Conservation (phyloP, 2,888 invertebrate genomes). For the Drosophila ustulata region DNA sequence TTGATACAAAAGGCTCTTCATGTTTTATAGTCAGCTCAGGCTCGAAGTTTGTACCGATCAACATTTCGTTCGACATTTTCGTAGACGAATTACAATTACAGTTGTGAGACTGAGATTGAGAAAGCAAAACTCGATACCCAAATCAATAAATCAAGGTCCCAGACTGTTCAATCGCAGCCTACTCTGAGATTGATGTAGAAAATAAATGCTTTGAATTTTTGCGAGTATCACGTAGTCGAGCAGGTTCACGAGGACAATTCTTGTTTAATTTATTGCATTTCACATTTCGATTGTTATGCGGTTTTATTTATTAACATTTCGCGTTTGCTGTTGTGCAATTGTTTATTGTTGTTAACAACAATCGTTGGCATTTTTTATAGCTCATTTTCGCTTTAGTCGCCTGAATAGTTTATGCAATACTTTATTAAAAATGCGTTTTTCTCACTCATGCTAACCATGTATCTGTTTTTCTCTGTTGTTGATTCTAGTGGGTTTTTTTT, state of each 20-base stretch:
- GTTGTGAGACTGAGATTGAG: no score
- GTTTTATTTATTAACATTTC: slow-evolving; percentile 24
- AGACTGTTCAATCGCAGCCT: no score
- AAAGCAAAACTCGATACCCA: no score
- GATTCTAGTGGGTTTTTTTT: background rate
- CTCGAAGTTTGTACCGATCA: no score
- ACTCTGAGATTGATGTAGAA: no score
- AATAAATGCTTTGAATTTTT: no score
- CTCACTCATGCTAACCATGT: background rate
- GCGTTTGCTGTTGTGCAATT: slow-evolving; percentile 15
- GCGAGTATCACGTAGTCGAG: no score
- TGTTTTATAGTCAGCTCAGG: no score
- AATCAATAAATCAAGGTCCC: no score
- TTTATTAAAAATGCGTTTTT: slow-evolving; percentile 21
- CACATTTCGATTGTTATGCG: slow-evolving; percentile 22
- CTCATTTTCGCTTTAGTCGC: slow-evolving; percentile 15
- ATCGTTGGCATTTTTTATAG: slow-evolving; percentile 27
- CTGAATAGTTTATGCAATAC: slow-evolving; percentile 24
- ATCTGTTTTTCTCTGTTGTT: background rate
- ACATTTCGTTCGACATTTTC: no score
- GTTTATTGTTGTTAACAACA: slow-evolving; percentile 61
- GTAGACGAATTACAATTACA: no score
- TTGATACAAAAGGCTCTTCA: no score
- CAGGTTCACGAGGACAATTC: background rate
- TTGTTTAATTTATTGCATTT: slow-evolving; percentile 8